Evolutionary conservation across 2,113 vertebrate species (phyloP).

Genomic region (Struthio camelus): DNA sequence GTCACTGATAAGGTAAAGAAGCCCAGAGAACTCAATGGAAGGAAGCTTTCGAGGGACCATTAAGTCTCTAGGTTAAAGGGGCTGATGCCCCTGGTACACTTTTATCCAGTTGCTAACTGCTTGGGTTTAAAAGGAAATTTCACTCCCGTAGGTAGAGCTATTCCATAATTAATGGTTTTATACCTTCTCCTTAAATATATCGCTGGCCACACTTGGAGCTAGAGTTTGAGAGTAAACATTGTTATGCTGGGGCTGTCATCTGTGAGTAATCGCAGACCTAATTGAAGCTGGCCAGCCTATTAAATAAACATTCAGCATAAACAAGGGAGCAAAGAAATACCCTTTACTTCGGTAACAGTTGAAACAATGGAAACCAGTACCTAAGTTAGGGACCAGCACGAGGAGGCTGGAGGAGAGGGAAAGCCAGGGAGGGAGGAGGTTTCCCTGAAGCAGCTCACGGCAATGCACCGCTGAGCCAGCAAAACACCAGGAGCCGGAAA

Average conservation of each 20-base stretch:
- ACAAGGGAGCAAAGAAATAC: constrained; percentile 55
- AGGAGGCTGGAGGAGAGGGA: neutral
- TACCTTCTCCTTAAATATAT: constrained; percentile 48
- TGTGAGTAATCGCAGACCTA: constrained; percentile 64
- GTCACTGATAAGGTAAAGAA: neutral
- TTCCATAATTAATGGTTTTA: constrained; percentile 26
- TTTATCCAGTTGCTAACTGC: neutral
- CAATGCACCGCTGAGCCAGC: neutral
- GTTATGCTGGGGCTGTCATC: constrained; percentile 60
- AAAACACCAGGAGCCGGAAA: neutral
- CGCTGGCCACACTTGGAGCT: constrained; percentile 25
- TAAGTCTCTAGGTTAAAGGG: neutral
- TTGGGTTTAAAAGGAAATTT: neutral
- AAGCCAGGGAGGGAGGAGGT: neutral
- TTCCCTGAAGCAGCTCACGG: neutral
- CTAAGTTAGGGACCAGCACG: neutral
- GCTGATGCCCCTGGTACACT: neutral
- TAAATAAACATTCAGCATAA: constrained; percentile 65
- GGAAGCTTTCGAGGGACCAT: neutral
- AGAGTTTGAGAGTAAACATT: constrained; percentile 49
- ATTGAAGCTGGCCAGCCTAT: constrained; percentile 65
- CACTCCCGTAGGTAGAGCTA: neutral
- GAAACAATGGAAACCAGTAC: constrained; percentile 26
- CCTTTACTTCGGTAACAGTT: constrained; percentile 34
- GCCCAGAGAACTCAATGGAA: neutral